These are phyloP conservation scores for Rambutsinella grinnellia DNA, from an alignment of 2,888 invertebrate genomes.

Conservation along the genomic window DNA sequence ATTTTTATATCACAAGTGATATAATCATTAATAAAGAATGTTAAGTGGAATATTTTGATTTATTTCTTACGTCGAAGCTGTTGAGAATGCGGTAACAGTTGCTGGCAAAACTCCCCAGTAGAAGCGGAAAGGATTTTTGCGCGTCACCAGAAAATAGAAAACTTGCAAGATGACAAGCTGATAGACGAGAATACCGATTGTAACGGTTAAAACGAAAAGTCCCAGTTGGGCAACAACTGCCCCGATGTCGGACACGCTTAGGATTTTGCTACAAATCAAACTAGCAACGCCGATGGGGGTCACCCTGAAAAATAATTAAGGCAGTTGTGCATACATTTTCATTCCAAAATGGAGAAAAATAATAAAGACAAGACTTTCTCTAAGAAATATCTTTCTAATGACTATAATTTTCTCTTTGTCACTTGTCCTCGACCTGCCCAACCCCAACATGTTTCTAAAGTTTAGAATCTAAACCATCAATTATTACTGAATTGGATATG, in stretches of 20 bases:
- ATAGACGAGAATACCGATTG: conserved; percentile 85
- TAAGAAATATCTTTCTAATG: too few relatives aligned
- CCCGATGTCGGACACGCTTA: conserved; percentile 78
- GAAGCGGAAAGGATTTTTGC: conserved; percentile 88
- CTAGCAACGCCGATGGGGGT: conserved; percentile 88
- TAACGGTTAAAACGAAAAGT: conserved; percentile 80
- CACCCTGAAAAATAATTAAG: conserved; percentile 71
- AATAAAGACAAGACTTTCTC: too few relatives aligned
- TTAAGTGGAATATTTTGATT: conserved; percentile 64
- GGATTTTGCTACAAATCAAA: conserved; percentile 85
- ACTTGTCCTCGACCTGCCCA: neutral
- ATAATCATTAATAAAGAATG: neutral
- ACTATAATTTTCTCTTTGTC: too few relatives aligned
- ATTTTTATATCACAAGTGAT: too few relatives aligned
- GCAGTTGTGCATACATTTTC: too few relatives aligned
- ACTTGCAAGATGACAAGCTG: conserved; percentile 87
- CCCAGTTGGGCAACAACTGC: conserved; percentile 71
- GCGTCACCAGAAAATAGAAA: conserved; percentile 83
- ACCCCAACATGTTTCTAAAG: too few relatives aligned
- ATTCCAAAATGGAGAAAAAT: too few relatives aligned
- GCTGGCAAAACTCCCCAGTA: conserved; percentile 86
- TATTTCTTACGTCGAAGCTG: conserved; percentile 94
- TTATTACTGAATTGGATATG: conserved; percentile 16
- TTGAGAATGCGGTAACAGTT: conserved; percentile 88
- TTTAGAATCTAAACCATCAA: too few relatives aligned